Percentiles rank a stretch among this genome's conserved stretches.
phyloP scores from a whole-genome alignment of 35 echinoderm and acorn worm species.

The Eucidaris tribuloides region DNA sequence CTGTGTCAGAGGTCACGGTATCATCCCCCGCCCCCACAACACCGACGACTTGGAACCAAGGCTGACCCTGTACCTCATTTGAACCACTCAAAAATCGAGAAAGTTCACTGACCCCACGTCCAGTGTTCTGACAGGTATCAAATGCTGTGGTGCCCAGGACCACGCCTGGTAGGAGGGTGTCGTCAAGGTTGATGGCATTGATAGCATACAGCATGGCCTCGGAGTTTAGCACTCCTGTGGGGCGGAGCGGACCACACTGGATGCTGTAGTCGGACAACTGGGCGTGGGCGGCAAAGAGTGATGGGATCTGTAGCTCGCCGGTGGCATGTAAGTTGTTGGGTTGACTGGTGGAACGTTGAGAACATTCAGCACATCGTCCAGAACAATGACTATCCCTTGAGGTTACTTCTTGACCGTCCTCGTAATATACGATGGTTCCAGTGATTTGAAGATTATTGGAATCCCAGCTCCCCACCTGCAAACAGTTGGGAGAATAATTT shows the following conservation, averaged over 20 bases:
- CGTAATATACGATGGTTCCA: neutral
- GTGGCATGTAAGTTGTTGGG: neutral
- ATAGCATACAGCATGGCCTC: constrained; percentile 89
- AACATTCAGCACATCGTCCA: constrained; percentile 83
- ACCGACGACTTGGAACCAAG: constrained; percentile 57
- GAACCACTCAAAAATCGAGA: constrained; percentile 49
- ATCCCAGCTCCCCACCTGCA: constrained; percentile 75
- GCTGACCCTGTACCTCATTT: neutral
- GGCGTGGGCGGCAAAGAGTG: constrained; percentile 62
- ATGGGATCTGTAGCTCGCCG: constrained; percentile 76
- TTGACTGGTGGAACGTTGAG: neutral
- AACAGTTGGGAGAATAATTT: too few species aligned
- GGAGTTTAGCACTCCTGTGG: constrained; percentile 53
- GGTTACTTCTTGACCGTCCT: neutral
- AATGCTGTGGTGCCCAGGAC: constrained; percentile 62
- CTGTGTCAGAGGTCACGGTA: neutral
- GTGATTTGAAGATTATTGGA: constrained; percentile 19
- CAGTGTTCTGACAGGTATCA: constrained; percentile 65
- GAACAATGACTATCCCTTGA: constrained; percentile 18
- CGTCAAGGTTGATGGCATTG: constrained; percentile 63
- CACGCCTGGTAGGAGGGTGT: constrained; percentile 53
- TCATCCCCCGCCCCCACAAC: constrained; percentile 50
- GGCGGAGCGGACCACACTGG: constrained; percentile 62
- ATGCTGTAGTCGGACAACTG: constrained; percentile 7
- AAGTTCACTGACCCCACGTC: constrained; percentile 37